Conservation (phyloP, 2,797 vertebrate species). For the Myotis pilosus region DNA sequence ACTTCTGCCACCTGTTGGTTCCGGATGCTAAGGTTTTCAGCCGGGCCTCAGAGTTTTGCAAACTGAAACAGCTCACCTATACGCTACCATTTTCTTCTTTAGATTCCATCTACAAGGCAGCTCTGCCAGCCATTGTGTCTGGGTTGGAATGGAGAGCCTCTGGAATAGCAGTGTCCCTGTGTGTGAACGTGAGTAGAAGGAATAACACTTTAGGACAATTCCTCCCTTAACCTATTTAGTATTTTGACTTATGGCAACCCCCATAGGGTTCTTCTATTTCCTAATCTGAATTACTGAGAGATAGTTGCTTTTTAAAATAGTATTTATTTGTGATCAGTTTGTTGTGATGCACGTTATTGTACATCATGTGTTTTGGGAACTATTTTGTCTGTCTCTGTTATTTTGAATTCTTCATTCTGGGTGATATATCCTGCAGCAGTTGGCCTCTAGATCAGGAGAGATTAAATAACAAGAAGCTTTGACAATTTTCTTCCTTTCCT, state of each 20-base stretch:
- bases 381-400: neutral
- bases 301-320: neutral
- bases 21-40: neutral
- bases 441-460: neutral
- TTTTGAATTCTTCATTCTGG: neutral
- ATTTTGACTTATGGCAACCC: neutral
- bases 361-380: neutral
- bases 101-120: conserved; percentile 50
- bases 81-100: neutral
- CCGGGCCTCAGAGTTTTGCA: neutral
- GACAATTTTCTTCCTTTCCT: neutral
- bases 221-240: neutral
- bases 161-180: conserved; percentile 45
- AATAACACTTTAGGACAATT: neutral
- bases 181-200: conserved; percentile 51
- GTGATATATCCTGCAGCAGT: neutral
- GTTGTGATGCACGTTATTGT: neutral
- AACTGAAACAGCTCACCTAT: neutral
- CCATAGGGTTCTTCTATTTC: neutral
- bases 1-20: neutral
- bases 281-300: neutral
- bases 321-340: neutral
- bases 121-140: conserved; percentile 41
- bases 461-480: neutral
- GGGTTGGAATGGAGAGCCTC: neutral